phyloP scores from a whole-genome alignment of 2,797 vertebrate genomes.

The Trichosurus vulpecula region DNA sequence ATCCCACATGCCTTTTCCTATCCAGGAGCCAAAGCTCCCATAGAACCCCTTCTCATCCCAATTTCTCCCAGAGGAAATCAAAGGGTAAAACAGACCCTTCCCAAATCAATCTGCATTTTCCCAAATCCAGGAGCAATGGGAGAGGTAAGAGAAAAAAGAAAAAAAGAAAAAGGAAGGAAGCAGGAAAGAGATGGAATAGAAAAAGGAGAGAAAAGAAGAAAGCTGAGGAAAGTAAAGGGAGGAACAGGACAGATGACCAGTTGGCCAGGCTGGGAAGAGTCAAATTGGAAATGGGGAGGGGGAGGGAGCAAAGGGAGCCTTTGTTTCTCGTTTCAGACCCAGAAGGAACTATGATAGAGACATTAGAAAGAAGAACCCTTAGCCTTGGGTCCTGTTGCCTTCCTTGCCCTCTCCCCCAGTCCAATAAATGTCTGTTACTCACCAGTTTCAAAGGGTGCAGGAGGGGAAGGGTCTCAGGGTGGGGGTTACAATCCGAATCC shows the following conservation, averaged over 20 bases:
- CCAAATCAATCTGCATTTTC: slow-evolving; percentile 9
- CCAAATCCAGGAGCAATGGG: slow-evolving; percentile 1
- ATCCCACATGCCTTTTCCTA: neutral
- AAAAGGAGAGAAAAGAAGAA: neutral
- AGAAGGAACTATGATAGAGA: neutral
- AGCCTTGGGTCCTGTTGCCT: neutral
- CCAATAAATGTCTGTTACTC: slow-evolving; percentile 64
- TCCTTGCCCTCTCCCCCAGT: accelerated
- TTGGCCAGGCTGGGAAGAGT: neutral
- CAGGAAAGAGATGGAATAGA: neutral
- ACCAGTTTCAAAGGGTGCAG: slow-evolving; percentile 56
- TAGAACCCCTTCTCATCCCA: neutral
- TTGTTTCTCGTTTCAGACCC: neutral
- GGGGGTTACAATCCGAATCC: slow-evolving; percentile 52
- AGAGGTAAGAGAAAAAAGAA: neutral
- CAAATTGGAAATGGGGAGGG: neutral
- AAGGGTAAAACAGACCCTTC: slow-evolving; percentile 14
- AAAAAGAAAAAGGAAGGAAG: slow-evolving; percentile 23
- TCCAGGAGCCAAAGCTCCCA: neutral
- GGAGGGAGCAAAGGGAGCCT: neutral
- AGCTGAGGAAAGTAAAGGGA: neutral
- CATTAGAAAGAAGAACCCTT: neutral
- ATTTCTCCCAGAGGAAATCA: neutral
- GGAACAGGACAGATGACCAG: neutral
- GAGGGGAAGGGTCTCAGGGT: neutral